Percentiles rank a stretch among this genome's conserved stretches.
These are phyloP conservation scores for Lerista edwardsae DNA, from an alignment of 2,797 vertebrate species.

Conservation along the genomic window DNA sequence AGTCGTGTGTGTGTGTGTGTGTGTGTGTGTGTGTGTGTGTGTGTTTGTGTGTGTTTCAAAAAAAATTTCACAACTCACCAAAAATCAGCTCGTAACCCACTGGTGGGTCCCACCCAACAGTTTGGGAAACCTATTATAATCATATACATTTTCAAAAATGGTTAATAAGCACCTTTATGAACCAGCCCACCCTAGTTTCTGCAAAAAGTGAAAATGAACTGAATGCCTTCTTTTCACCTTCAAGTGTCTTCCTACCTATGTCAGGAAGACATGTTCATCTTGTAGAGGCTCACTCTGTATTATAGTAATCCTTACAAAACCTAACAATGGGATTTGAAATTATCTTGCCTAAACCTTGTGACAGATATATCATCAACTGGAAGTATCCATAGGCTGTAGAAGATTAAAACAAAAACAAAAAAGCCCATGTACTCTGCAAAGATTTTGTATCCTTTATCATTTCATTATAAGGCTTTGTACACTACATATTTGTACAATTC, in stretches of 20 bases:
- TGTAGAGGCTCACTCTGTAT: background rate
- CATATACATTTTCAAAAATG: too few relatives aligned
- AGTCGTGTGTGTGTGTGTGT: too few relatives aligned
- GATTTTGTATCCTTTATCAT: background rate
- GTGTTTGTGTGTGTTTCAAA: too few relatives aligned
- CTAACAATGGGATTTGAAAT: conserved; percentile 14
- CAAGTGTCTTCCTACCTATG: background rate
- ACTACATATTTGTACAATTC: background rate
- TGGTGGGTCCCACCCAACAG: too few relatives aligned
- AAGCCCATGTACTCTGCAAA: background rate
- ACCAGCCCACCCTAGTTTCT: background rate
- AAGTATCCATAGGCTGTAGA: background rate
- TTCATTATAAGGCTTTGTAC: background rate
- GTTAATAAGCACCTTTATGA: background rate
- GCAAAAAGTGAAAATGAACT: background rate
- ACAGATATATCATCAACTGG: conserved; percentile 6
- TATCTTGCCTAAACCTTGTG: conserved; percentile 12
- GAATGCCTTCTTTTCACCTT: background rate
- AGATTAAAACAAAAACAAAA: background rate
- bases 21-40: too few relatives aligned
- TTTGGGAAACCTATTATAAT: too few relatives aligned
- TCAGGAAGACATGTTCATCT: conserved; percentile 9
- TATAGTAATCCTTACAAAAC: conserved; percentile 1
- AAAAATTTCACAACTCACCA: too few relatives aligned
- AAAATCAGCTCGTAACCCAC: too few relatives aligned